Evolutionary conservation across 2,888 invertebrate genomes (phyloP).

Genomic region (Callosobruchus maculatus): DNA sequence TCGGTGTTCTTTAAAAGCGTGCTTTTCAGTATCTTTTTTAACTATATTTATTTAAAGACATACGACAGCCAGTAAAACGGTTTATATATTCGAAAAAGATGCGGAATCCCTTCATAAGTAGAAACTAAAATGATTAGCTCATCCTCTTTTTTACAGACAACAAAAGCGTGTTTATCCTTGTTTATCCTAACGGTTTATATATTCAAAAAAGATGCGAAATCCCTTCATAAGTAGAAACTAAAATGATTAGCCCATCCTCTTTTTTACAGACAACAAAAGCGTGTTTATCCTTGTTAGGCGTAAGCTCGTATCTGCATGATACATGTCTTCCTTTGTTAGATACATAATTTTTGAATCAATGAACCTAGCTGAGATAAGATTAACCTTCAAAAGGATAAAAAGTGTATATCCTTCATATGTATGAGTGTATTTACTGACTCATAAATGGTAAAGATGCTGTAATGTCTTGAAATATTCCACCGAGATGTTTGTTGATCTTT

Average conservation of each 20-base stretch:
- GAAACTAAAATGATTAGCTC: not conserved
- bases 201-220: no score
- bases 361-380: not conserved
- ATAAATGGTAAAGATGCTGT: not conserved
- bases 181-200: no score
- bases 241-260: not conserved
- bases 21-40: no score
- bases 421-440: not conserved
- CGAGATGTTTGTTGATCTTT: not conserved
- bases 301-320: not conserved
- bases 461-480: not conserved
- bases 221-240: not conserved
- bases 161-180: not conserved
- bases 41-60: no score
- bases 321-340: not conserved
- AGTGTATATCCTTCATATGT: no score
- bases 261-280: not conserved
- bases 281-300: not conserved
- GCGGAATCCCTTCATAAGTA: not conserved
- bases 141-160: not conserved
- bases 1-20: no score
- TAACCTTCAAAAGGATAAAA: not conserved
- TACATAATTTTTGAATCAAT: not conserved
- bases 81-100: no score
- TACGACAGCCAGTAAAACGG: no score